phyloP scores from a whole-genome alignment of 2,888 invertebrate genomes.

The Drosophila testacea region DNA sequence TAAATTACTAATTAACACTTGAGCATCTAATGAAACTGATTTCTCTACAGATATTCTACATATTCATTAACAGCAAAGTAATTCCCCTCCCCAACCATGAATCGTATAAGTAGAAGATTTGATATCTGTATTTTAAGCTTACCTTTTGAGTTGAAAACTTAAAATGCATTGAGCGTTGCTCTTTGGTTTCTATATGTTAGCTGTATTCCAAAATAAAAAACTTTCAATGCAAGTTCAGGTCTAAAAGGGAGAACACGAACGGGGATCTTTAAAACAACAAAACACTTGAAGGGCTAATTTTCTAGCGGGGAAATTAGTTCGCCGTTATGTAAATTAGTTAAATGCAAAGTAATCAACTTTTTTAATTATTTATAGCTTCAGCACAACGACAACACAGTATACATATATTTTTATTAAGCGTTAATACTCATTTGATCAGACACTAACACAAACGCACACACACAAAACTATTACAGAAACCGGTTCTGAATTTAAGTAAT shows the following conservation, averaged over 20 bases:
- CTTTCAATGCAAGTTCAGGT: conserved; percentile 27
- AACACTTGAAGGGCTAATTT: neutral
- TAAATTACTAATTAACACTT: conserved; percentile 24
- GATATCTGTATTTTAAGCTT: conserved; percentile 23
- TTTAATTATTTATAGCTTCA: conserved; percentile 46
- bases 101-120: neutral
- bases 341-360: conserved; percentile 39
- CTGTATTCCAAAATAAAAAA: conserved; percentile 29
- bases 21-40: conserved; percentile 21
- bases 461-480: conserved; percentile 56
- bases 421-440: conserved; percentile 24
- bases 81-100: conserved; percentile 8
- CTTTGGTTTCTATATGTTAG: conserved; percentile 23
- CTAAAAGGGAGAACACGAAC: conserved; percentile 41
- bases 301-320: neutral
- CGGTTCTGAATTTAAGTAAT: conserved; percentile 56
- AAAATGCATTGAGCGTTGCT: conserved; percentile 55
- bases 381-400: conserved; percentile 23
- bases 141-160: conserved; percentile 41
- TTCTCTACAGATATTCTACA: conserved; percentile 21
- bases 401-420: conserved; percentile 6
- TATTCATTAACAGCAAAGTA: conserved; percentile 17
- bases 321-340: conserved; percentile 56
- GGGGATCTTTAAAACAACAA: neutral
- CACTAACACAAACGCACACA: conserved; percentile 27